Percentiles rank a stretch among this genome's conserved stretches.
Evolutionary conservation across 2,113 vertebrate species (phyloP).

Genomic region (Embiotoca jacksoni): DNA sequence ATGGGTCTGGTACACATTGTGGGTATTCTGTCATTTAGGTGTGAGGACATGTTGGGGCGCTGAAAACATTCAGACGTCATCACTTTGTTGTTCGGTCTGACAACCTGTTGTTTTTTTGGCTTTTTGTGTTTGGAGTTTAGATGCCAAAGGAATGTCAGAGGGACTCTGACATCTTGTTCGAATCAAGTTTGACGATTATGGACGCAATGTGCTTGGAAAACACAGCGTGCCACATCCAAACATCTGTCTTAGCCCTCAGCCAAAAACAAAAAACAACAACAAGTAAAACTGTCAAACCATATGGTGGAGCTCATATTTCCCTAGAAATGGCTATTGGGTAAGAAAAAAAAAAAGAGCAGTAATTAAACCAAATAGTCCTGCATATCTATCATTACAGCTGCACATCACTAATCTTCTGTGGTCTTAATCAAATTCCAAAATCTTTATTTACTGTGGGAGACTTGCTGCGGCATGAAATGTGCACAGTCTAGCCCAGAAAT

Average conservation of each 20-base stretch:
- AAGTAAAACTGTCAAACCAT: conserved; percentile 40
- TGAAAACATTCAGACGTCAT: too few species aligned
- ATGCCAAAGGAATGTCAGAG: background rate
- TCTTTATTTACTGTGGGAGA: conserved; percentile 56
- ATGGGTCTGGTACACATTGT: too few species aligned
- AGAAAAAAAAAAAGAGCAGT: conserved; percentile 22
- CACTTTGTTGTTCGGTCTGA: too few species aligned
- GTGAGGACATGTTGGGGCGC: too few species aligned
- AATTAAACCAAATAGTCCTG: conserved; percentile 33
- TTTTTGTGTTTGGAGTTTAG: background rate
- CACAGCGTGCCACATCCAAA: conserved; percentile 51
- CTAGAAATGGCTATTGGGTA: conserved; percentile 22
- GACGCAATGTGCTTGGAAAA: conserved; percentile 47
- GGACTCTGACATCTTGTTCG: conserved; percentile 32
- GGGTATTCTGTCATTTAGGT: too few species aligned
- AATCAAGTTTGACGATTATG: conserved; percentile 27
- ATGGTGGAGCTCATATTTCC: conserved; percentile 15
- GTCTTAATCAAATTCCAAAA: conserved; percentile 51
- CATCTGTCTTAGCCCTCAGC: conserved; percentile 68
- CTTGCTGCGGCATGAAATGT: conserved; percentile 40
- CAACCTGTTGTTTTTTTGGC: background rate
- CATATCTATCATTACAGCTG: conserved; percentile 43
- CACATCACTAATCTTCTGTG: conserved; percentile 44
- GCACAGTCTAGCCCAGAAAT: conserved; percentile 63
- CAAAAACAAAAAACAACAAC: conserved; percentile 41